phyloP scores from a whole-genome alignment of 2,113 vertebrate species.

The Notechis scutatus region DNA sequence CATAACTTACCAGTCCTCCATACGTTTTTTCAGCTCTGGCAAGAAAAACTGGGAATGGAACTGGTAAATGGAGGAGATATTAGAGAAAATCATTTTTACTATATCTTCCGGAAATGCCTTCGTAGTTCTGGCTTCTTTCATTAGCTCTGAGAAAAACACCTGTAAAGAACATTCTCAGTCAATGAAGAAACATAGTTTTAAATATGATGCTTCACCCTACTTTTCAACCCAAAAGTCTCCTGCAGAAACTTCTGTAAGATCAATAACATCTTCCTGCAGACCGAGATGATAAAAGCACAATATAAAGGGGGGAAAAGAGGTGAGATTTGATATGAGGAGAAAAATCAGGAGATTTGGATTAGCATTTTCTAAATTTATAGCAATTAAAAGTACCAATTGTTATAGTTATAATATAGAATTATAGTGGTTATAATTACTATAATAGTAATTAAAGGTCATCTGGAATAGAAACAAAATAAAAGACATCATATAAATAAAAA shows the following conservation, averaged over 20 bases:
- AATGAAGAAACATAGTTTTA: neutral
- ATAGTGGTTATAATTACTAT: neutral
- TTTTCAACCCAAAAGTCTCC: neutral
- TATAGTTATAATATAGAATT: neutral
- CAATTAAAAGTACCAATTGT: neutral
- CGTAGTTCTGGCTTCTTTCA: slow-evolving; percentile 72
- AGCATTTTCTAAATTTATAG: neutral
- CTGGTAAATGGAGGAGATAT: slow-evolving; percentile 86
- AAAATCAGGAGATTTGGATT: neutral
- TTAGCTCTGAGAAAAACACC: slow-evolving; percentile 80
- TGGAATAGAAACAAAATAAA: neutral
- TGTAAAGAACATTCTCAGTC: slow-evolving; percentile 40
- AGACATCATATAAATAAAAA: neutral
- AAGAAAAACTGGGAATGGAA: slow-evolving; percentile 86
- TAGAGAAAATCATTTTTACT: slow-evolving; percentile 86
- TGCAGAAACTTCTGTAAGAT: neutral
- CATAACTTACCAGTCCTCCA: slow-evolving; percentile 77
- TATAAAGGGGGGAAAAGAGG: too few species aligned
- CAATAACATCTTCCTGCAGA: neutral
- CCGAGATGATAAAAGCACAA: neutral
- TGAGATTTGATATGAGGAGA: neutral
- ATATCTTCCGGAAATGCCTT: slow-evolving; percentile 81
- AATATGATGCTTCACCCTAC: neutral
- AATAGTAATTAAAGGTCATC: neutral
- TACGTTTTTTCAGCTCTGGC: slow-evolving; percentile 79